Base-by-base conservation (phyloP, 23 tunicate species). In the Ascidia mentula region DNA sequence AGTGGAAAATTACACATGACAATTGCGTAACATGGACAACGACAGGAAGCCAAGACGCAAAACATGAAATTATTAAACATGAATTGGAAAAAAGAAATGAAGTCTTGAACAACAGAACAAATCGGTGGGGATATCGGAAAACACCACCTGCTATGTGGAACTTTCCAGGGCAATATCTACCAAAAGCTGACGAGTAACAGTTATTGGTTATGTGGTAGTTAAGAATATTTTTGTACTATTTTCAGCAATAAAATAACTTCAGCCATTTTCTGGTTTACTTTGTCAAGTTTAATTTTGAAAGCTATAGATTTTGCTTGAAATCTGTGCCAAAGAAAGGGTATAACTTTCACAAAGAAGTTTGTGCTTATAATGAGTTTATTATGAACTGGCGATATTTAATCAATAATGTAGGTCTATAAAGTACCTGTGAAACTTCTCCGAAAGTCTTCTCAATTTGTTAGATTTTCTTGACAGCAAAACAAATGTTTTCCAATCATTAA, bases 351-450 rank as follows among this genome's bases (percentile, higher is more conserved):
- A n/a, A n/a, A n/a, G n/a, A n/a, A n/a, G n/a, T n/a, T n/a, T n/a
- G n/a, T n/a, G n/a, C n/a, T n/a, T n/a, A n/a, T n/a, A n/a, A n/a
- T n/a, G n/a, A n/a, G n/a, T n/a, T n/a, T n/a, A n/a, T n/a, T n/a
- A n/a, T n/a, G n/a, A n/a, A n/a, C n/a, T n/a, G n/a, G n/a, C n/a
- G n/a, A n/a, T n/a, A n/a, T n/a, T n/a, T n/a, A n/a, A n/a, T n/a
- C n/a, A n/a, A n/a, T n/a, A n/a, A n/a, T n/a, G n/a, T n/a, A n/a
- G n/a, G n/a, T n/a, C n/a, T n/a, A n/a, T n/a, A n/a, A n/a, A n/a
- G n/a, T 5, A 86, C 90, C 80, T 74, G 78, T 45, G 84, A 77
- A 91, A 91, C 31, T 60, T 40, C 45, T 53, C 72, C 9, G 97
- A 82, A 61, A 85, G 72, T 72, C 61, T 40, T 40, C 77, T 80